Percentiles rank a stretch among this genome's conserved stretches.
phyloP scores from a whole-genome alignment of 2,888 invertebrate species.

The Diploptera punctata region DNA sequence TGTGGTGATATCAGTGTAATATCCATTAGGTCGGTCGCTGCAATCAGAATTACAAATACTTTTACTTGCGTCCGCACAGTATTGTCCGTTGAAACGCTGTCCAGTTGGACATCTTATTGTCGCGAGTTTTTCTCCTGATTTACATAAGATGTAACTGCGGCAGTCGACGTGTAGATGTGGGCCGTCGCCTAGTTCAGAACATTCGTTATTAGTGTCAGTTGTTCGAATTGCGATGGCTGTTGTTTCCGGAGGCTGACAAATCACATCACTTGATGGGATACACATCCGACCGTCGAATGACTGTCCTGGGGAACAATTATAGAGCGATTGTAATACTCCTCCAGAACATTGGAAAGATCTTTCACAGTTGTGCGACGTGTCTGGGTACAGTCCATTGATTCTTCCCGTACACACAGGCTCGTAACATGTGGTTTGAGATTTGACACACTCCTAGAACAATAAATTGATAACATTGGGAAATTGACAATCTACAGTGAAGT shows the following conservation, averaged over 20 bases:
- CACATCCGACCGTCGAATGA: conserved; percentile 45
- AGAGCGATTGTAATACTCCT: conserved; percentile 56
- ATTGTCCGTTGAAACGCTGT: conserved; percentile 48
- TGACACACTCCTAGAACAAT: conserved; percentile 45
- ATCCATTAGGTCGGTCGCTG: conserved; percentile 58
- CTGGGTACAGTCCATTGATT: conserved; percentile 63
- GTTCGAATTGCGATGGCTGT: conserved; percentile 47
- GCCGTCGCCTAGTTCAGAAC: conserved; percentile 49
- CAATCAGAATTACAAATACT: conserved; percentile 54
- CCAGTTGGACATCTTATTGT: conserved; percentile 49
- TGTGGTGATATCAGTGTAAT: conserved; percentile 57
- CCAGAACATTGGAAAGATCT: conserved; percentile 60
- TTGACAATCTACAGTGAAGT: no score
- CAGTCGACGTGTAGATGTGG: conserved; percentile 49
- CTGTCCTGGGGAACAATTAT: conserved; percentile 45
- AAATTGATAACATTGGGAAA: no score
- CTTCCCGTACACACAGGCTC: conserved; percentile 66
- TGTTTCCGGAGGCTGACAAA: conserved; percentile 58
- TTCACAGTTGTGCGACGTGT: conserved; percentile 64
- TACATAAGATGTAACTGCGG: conserved; percentile 50
- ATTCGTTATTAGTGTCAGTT: conserved; percentile 37
- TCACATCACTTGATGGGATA: conserved; percentile 24
- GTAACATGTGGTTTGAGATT: conserved; percentile 60
- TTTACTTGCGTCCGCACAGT: conserved; percentile 47
- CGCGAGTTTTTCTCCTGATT: conserved; percentile 48